Evolutionary conservation across 2,888 invertebrate species (phyloP), one percentile per base, ranked within the genome.

Genomic region (Mylabris sibirica): DNA sequence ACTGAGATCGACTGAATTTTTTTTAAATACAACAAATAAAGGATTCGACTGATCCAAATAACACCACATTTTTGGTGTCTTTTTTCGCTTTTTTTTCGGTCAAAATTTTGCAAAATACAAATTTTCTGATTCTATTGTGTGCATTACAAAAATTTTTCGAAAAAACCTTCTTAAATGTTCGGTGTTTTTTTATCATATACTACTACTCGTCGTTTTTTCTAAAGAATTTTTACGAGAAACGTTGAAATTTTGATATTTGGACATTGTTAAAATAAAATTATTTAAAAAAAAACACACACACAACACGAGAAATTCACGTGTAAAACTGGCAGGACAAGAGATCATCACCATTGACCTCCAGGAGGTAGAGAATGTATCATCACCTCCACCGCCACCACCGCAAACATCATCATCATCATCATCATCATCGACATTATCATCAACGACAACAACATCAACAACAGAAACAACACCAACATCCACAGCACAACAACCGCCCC

Each of bases 291-390:
- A 63, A 60, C 26, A 41, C 9, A n/a, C 60, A 61, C 34, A 22
- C 38, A 61, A 53, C 59, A 57, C 61, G 63, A 17, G 65, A 74
- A 77, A 70, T 69, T 73, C 44, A n/a, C n/a, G 17, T 69, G 73
- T 74, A 74, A 85, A 83, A 75, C 85, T 85, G 85, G 85, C 84
- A 77, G 82, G 80, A 70, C 81, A 81, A 76, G 84, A 82, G 64
- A 79, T 82, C 70, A 80, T 83, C 76, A 81, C 83, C 75, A 83
- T 84, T 60, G 84, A 85, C 77, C 80, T 84, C 75, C 83, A 83
- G 78, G 84, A 84, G 80, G 84, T 82, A 78, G 84, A 84, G 77
- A 82, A 84, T 80, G 77, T 74, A 57, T 74, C 76, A 59, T 72
- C 75, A 63, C 78, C 78, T 68, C 72, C 79, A n/a, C 78, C 81